Conservation (phyloP, 2,888 invertebrate genomes). For the Thymelicus sylvestris region DNA sequence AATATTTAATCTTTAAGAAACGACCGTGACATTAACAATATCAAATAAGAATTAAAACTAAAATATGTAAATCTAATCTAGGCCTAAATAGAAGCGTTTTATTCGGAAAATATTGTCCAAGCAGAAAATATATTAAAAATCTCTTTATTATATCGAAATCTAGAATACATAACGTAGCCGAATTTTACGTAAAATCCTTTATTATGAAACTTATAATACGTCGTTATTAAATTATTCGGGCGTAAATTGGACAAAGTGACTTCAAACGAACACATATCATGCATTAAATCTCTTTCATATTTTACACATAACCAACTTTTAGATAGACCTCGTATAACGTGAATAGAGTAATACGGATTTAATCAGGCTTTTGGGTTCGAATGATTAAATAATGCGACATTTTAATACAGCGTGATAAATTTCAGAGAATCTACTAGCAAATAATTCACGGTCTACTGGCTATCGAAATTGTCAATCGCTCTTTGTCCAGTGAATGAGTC, state of each 20-base stretch:
- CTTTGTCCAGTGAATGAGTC: slow-evolving; percentile 35
- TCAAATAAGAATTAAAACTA: no score
- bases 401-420: slow-evolving; percentile 34
- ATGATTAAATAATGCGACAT: slow-evolving; percentile 36
- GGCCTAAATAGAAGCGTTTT: no score
- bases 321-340: slow-evolving; percentile 17
- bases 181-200: neutral
- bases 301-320: slow-evolving; percentile 21
- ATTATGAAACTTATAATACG: slow-evolving; percentile 15
- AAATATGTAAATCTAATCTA: no score
- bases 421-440: slow-evolving; percentile 20
- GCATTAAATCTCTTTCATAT: slow-evolving; percentile 30
- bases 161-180: no score
- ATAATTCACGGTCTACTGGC: slow-evolving; percentile 23
- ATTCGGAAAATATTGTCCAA: no score
- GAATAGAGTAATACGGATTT: slow-evolving; percentile 31
- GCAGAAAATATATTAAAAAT: no score
- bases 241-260: slow-evolving; percentile 22
- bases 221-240: neutral
- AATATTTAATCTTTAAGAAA: no score
- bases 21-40: no score
- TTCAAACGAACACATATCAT: slow-evolving; percentile 20
- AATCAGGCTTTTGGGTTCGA: slow-evolving; percentile 24
- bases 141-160: no score
- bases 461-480: slow-evolving; percentile 36